Evolutionary conservation across 2,797 vertebrate genomes (phyloP).

Genomic region (Distichodus sexfasciatus): DNA sequence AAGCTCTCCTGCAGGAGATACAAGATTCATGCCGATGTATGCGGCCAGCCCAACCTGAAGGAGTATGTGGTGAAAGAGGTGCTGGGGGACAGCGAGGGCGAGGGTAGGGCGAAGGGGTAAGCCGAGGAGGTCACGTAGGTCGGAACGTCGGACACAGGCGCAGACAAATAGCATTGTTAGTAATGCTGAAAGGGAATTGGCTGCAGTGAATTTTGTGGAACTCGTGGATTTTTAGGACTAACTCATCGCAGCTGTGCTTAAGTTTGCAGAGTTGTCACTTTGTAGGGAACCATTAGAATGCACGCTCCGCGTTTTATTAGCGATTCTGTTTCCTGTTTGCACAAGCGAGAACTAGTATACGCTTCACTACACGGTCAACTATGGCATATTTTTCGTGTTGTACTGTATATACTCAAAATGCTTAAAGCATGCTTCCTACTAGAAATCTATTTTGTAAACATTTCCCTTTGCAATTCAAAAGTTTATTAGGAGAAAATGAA

Average conservation of each 20-base stretch:
- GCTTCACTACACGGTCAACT: slow-evolving; percentile 24
- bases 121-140: slow-evolving; percentile 30
- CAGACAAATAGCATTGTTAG: neutral
- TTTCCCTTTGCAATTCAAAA: neutral
- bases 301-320: neutral
- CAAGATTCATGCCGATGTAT: slow-evolving; percentile 72
- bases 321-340: neutral
- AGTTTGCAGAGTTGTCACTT: neutral
- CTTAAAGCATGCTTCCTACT: neutral
- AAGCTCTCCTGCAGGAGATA: slow-evolving; percentile 79
- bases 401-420: neutral
- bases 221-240: slow-evolving; percentile 14
- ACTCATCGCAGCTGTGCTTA: neutral
- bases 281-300: neutral
- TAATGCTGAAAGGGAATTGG: slow-evolving; percentile 5
- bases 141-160: neutral
- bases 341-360: neutral
- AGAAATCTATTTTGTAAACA: slow-evolving; percentile 27
- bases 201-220: slow-evolving; percentile 3
- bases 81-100: slow-evolving; percentile 68
- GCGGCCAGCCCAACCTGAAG: slow-evolving; percentile 79
- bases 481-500: neutral
- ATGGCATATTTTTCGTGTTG: neutral
- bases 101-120: slow-evolving; percentile 40
- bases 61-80: slow-evolving; percentile 84